These are phyloP conservation scores for Whitmania pigra DNA, from an alignment of 1,140 invertebrate genomes.

Conservation along the genomic window DNA sequence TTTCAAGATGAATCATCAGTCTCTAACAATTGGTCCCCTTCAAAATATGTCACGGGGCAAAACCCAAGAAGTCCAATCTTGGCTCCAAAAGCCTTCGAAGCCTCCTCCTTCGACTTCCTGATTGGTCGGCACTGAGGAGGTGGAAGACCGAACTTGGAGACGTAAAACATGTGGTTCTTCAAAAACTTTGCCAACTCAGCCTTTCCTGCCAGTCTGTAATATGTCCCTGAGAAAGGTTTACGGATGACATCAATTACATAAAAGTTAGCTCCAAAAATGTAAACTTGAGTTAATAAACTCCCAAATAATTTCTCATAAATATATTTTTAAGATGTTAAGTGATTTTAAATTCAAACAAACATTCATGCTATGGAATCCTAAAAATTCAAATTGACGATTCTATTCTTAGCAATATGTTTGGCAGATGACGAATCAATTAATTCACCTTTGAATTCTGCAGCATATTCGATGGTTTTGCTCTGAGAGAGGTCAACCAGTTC, in stretches of 20 bases:
- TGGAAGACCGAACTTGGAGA: constrained; percentile 37
- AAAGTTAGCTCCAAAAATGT: too few species aligned
- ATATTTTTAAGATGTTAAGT: too few species aligned
- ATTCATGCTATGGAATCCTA: too few species aligned
- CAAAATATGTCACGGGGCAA: constrained; percentile 41
- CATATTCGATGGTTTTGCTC: constrained; percentile 33
- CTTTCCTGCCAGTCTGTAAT: constrained; percentile 38
- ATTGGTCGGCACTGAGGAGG: constrained; percentile 32
- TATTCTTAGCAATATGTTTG: not conserved
- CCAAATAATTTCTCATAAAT: too few species aligned
- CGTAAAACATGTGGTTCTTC: constrained; percentile 37
- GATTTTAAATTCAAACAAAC: not conserved
- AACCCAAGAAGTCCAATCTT: constrained; percentile 38
- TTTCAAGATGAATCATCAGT: not conserved
- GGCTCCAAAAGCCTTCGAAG: constrained; percentile 26
- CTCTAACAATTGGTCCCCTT: constrained; percentile 38
- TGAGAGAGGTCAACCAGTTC: constrained; percentile 41
- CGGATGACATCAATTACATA: too few species aligned
- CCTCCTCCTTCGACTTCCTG: constrained; percentile 30
- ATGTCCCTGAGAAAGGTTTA: constrained; percentile 27
- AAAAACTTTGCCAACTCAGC: constrained; percentile 38
- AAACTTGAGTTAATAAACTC: too few species aligned
- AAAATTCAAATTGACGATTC: too few species aligned
- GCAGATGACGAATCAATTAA: constrained; percentile 12
- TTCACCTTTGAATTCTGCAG: constrained; percentile 41